Evolutionary conservation across 2,113 vertebrate species (phyloP).

Genomic region (Choloepus hoffmanni): DNA sequence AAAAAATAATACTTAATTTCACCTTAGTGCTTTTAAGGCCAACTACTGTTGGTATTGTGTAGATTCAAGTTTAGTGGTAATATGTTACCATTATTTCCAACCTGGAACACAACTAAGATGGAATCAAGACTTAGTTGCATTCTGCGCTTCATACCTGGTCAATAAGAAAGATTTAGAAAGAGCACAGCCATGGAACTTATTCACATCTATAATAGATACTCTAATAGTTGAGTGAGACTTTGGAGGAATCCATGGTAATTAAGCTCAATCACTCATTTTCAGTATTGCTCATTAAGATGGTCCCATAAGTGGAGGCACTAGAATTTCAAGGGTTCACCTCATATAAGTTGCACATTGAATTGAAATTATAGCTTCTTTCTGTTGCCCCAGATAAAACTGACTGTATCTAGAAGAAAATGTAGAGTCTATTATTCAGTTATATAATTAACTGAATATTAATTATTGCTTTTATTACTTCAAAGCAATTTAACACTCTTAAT

Average conservation of each 20-base stretch:
- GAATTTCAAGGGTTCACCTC: slow-evolving; percentile 11
- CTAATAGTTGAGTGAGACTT: slow-evolving; percentile 15
- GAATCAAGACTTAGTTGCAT: not conserved
- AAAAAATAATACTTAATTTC: not conserved
- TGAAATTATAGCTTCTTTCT: slow-evolving; percentile 33
- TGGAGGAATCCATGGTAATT: not conserved
- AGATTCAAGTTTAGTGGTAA: not conserved
- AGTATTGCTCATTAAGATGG: not conserved
- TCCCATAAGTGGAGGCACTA: not conserved
- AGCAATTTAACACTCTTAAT: slow-evolving; percentile 28
- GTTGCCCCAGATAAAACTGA: slow-evolving; percentile 27
- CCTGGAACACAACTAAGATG: not conserved
- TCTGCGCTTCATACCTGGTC: not conserved
- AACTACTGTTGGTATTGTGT: not conserved
- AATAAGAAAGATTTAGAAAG: slow-evolving; percentile 6
- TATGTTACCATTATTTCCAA: not conserved
- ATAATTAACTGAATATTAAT: slow-evolving; percentile 48
- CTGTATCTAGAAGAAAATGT: not conserved
- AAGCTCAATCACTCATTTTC: slow-evolving; percentile 53
- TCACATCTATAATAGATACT: not conserved
- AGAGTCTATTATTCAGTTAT: not conserved
- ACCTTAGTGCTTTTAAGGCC: not conserved
- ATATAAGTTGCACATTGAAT: slow-evolving; percentile 13
- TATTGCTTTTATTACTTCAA: not conserved
- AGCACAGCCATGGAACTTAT: not conserved